Evolutionary conservation across 2,888 invertebrate genomes (phyloP).

Genomic region (Leucophora obtusa): DNA sequence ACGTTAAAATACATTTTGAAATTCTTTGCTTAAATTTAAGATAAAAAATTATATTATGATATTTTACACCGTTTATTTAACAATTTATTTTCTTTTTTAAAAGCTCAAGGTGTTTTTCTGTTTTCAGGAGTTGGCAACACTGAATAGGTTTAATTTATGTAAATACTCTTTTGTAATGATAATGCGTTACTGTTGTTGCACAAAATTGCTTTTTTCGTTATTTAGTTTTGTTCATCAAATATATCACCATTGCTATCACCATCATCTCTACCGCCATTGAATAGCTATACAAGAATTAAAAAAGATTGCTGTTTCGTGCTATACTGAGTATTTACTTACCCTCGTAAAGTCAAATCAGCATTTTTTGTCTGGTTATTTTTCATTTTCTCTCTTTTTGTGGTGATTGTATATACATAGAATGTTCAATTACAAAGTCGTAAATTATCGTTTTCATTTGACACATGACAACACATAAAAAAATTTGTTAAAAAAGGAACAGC

Average conservation of each 20-base stretch:
- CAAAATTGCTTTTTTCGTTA: conserved; percentile 15
- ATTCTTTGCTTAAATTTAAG: too few relatives aligned
- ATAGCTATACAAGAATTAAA: background rate
- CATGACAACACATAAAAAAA: conserved; percentile 77
- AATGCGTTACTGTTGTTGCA: conserved; percentile 10
- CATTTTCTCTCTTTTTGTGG: background rate
- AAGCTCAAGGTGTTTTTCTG: too few relatives aligned
- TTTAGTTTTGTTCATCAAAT: conserved; percentile 17
- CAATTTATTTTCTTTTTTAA: too few relatives aligned
- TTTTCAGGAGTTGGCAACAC: too few relatives aligned
- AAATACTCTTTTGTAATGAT: conserved; percentile 68
- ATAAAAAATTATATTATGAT: too few relatives aligned
- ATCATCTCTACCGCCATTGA: conserved; percentile 28
- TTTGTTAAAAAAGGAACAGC: conserved; percentile 55
- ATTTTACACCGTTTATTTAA: too few relatives aligned
- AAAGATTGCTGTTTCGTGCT: too few relatives aligned
- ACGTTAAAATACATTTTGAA: too few relatives aligned
- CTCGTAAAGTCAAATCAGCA: conserved; percentile 4
- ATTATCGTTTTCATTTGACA: conserved; percentile 78
- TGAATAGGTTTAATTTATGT: conserved; percentile 77
- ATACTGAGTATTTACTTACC: too few relatives aligned
- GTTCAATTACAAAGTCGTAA: conserved; percentile 78
- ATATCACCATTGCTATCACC: conserved; percentile 8
- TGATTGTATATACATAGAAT: background rate
- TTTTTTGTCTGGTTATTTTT: conserved; percentile 5